Evolutionary conservation across 2,113 vertebrate genomes (phyloP).

Genomic region (Carassius carassius): DNA sequence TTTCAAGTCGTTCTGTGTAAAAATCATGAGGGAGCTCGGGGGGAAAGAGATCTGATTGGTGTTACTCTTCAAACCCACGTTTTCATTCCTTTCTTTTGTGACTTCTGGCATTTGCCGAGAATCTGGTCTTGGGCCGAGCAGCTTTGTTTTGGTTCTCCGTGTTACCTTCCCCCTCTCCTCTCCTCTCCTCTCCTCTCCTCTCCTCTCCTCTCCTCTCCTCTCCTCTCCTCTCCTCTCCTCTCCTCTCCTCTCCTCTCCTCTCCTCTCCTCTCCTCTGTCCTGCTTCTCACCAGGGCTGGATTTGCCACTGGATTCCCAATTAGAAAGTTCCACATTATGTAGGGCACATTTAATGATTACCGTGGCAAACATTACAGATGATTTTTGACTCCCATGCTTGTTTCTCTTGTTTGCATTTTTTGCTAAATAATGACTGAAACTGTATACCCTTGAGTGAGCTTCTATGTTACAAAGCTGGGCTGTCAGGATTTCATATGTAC

Average conservation of each 20-base stretch:
- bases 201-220: neutral
- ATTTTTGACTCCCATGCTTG: slow-evolving; percentile 25
- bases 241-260: no score
- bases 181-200: no score
- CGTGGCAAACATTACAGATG: slow-evolving; percentile 14
- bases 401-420: slow-evolving; percentile 36
- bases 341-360: slow-evolving; percentile 42
- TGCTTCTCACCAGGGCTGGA: slow-evolving; percentile 28
- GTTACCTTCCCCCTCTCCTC: neutral
- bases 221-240: no score
- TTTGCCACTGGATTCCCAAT: slow-evolving; percentile 36
- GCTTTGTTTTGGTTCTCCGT: slow-evolving; percentile 23
- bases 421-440: slow-evolving; percentile 9
- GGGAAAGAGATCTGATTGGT: slow-evolving; percentile 21
- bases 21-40: slow-evolving; percentile 37
- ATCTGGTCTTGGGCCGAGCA: neutral
- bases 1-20: slow-evolving; percentile 5
- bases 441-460: slow-evolving; percentile 3
- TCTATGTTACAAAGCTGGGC: neutral
- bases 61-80: slow-evolving; percentile 40
- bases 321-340: slow-evolving; percentile 32
- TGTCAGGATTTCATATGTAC: neutral
- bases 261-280: neutral
- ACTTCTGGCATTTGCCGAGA: slow-evolving; percentile 18
- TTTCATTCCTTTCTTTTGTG: slow-evolving; percentile 44